Percentiles rank a stretch among this genome's conserved stretches.
These are phyloP conservation scores for Diorhabda carinulata DNA, from an alignment of 1,140 invertebrate species.

Conservation along the genomic window DNA sequence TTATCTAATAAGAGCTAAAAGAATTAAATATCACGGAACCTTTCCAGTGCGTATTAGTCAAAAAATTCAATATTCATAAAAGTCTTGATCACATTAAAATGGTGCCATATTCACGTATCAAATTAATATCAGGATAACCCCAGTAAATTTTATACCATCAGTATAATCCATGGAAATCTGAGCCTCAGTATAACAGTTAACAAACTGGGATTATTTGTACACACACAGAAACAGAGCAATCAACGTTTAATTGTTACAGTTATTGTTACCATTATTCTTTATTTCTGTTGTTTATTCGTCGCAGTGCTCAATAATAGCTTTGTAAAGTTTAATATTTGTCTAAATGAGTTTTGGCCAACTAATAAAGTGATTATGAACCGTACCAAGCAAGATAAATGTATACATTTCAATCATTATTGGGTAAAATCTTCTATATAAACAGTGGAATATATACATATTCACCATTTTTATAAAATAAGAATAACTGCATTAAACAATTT, in stretches of 20 bases:
- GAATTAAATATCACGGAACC: too few relatives aligned
- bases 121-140: too few relatives aligned
- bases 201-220: conserved; percentile 18
- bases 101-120: too few relatives aligned
- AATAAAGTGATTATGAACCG: conserved; percentile 14
- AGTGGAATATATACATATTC: too few relatives aligned
- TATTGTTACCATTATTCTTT: conserved; percentile 15
- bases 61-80: too few relatives aligned
- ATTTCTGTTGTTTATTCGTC: conserved; percentile 15
- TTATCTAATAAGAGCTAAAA: too few relatives aligned
- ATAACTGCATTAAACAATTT: too few relatives aligned
- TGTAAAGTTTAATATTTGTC: conserved; percentile 6
- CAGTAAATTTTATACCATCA: conserved; percentile 4
- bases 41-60: too few relatives aligned
- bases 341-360: conserved; percentile 2
- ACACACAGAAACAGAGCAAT: conserved; percentile 11
- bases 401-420: neutral
- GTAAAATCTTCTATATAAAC: too few relatives aligned
- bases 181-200: neutral
- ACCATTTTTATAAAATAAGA: too few relatives aligned
- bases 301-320: neutral
- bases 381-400: conserved; percentile 3
- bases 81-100: too few relatives aligned
- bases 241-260: conserved; percentile 16
- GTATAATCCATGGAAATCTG: conserved; percentile 15